phyloP scores from a whole-genome alignment of 2,113 vertebrate genomes.

The Tauraco erythrolophus region DNA sequence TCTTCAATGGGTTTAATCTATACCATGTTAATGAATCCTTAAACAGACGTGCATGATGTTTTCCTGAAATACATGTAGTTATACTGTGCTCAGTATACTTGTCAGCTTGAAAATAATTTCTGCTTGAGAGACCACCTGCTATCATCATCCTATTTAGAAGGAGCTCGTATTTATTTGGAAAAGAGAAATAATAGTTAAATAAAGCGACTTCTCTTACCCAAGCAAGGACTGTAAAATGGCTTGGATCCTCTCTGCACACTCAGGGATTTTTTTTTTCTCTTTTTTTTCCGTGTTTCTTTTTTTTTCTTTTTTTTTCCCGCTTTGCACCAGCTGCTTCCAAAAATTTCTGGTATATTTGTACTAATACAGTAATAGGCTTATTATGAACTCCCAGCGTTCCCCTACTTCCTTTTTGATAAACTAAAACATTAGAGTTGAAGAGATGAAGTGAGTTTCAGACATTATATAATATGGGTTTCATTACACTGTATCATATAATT shows the following conservation, averaged over 20 bases:
- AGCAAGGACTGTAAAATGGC: slow-evolving; percentile 14
- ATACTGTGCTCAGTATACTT: slow-evolving; percentile 10
- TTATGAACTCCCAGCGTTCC: neutral
- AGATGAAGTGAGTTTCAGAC: slow-evolving; percentile 20
- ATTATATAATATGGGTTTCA: neutral
- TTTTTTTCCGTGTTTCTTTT: too few relatives aligned
- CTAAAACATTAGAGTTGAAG: slow-evolving; percentile 42
- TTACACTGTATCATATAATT: neutral
- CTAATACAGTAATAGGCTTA: neutral
- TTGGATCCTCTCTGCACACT: neutral
- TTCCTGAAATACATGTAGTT: slow-evolving; percentile 62
- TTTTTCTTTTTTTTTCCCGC: neutral
- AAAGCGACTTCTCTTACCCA: neutral
- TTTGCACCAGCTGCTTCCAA: neutral
- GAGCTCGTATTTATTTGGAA: slow-evolving; percentile 52
- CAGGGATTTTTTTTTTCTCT: neutral
- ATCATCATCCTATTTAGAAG: slow-evolving; percentile 49
- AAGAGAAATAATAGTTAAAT: slow-evolving; percentile 55
- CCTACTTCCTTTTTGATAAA: neutral
- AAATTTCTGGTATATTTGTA: neutral
- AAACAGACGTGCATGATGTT: slow-evolving; percentile 68
- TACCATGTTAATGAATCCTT: slow-evolving; percentile 76
- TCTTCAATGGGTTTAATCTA: slow-evolving; percentile 75
- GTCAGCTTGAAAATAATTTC: slow-evolving; percentile 67
- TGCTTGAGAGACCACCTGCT: slow-evolving; percentile 64